Percentiles rank a stretch among this genome's conserved stretches.
phyloP scores from a whole-genome alignment of 2,888 invertebrate genomes.

The Allolobophora icterica region DNA sequence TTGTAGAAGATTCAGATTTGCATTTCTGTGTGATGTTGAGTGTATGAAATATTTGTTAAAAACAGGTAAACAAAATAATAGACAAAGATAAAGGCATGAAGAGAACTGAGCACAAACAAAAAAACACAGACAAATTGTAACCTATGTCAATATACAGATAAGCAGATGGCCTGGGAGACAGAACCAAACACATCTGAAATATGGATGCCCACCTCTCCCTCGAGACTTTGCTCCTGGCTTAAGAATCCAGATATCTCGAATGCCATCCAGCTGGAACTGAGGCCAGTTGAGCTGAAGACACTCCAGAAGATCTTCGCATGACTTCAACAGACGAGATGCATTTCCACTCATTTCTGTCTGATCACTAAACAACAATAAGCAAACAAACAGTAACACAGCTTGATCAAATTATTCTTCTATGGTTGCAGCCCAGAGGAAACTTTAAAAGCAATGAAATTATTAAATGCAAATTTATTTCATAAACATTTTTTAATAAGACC shows the following conservation, averaged over 20 bases:
- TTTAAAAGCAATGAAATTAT: background rate
- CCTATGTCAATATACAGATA: too few relatives aligned
- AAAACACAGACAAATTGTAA: too few relatives aligned
- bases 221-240: conserved; percentile 93
- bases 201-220: conserved; percentile 71
- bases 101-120: too few relatives aligned
- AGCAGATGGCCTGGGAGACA: too few relatives aligned
- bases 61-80: too few relatives aligned
- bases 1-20: too few relatives aligned
- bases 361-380: conserved; percentile 19
- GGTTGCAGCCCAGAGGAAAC: background rate
- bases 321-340: conserved; percentile 47
- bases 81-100: too few relatives aligned
- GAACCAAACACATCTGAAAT: too few relatives aligned
- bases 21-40: too few relatives aligned
- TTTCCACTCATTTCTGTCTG: background rate
- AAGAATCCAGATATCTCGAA: conserved; percentile 88
- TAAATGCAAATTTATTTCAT: background rate
- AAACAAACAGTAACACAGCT: background rate
- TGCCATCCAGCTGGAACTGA: conserved; percentile 75
- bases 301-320: conserved; percentile 72
- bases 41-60: too few relatives aligned
- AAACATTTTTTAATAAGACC: background rate
- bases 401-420: background rate
- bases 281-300: conserved; percentile 68